These are phyloP conservation scores for Stegodyphus dumicola DNA, from an alignment of 1,140 invertebrate species.

Conservation along the genomic window DNA sequence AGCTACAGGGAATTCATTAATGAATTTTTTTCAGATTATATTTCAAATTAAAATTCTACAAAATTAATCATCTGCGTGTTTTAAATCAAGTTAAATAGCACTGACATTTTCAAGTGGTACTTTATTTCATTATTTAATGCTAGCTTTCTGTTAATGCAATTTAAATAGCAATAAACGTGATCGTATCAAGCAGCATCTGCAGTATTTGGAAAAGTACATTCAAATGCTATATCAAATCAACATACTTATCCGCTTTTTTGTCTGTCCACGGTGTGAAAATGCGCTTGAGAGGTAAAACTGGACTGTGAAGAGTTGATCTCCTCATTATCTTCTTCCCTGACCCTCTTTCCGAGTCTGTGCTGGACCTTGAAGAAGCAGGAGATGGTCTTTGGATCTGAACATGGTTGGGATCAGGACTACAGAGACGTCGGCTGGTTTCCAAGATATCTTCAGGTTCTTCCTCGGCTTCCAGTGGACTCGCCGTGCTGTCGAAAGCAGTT, in stretches of 20 bases:
- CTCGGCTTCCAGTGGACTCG: neutral
- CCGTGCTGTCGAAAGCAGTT: slow-evolving; percentile 55
- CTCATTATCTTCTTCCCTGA: neutral
- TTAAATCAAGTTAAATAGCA: no score
- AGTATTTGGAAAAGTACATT: no score
- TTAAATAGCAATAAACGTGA: no score
- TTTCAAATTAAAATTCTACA: no score
- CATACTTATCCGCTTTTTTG: slow-evolving; percentile 31
- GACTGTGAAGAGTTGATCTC: neutral
- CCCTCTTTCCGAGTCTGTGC: slow-evolving; percentile 17
- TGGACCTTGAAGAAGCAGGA: slow-evolving; percentile 36
- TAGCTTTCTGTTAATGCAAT: no score
- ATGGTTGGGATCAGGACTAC: slow-evolving; percentile 16
- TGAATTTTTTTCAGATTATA: no score
- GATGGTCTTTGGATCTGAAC: slow-evolving; percentile 8
- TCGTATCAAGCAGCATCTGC: no score
- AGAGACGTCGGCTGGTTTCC: slow-evolving; percentile 36
- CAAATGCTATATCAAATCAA: no score
- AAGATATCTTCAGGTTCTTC: slow-evolving; percentile 26
- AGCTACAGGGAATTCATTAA: no score
- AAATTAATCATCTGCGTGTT: no score
- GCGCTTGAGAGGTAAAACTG: slow-evolving; percentile 30
- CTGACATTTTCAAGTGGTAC: no score
- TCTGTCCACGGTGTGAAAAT: slow-evolving; percentile 25
- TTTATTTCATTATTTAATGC: no score